These are phyloP conservation scores for Drosophila varians DNA, from an alignment of 1,140 invertebrate species.

Conservation along the genomic window DNA sequence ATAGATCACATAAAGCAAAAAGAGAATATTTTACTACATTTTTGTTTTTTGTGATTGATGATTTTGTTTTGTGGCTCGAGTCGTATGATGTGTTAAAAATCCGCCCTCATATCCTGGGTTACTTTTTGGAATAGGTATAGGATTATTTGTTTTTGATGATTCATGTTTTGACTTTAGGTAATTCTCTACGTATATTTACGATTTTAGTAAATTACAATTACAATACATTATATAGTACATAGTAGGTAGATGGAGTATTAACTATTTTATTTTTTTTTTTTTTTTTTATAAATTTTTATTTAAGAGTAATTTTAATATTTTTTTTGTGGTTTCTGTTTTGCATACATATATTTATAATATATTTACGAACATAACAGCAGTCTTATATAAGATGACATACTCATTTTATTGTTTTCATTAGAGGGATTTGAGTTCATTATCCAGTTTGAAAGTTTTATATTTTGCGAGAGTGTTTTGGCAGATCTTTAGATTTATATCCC, in stretches of 20 bases:
- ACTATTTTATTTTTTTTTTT: slow-evolving; percentile 50
- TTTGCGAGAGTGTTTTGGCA: slow-evolving; percentile 9
- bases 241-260: slow-evolving; percentile 63
- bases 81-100: slow-evolving; percentile 36
- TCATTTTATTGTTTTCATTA: slow-evolving; percentile 79
- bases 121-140: not conserved
- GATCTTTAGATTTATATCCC: not conserved
- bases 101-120: slow-evolving; percentile 16
- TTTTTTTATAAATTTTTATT: slow-evolving; percentile 42
- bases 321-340: slow-evolving; percentile 73
- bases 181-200: slow-evolving; percentile 70
- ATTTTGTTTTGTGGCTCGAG: slow-evolving; percentile 41
- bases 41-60: slow-evolving; percentile 23
- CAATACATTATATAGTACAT: slow-evolving; percentile 69
- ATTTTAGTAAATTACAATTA: slow-evolving; percentile 67
- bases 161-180: slow-evolving; percentile 55
- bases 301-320: slow-evolving; percentile 31
- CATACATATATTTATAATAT: slow-evolving; percentile 77
- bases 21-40: slow-evolving; percentile 82
- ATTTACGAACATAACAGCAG: slow-evolving; percentile 84
- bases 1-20: slow-evolving; percentile 83
- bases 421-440: slow-evolving; percentile 67
- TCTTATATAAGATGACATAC: slow-evolving; percentile 83
- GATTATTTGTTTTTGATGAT: slow-evolving; percentile 38
- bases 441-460: slow-evolving; percentile 35